Evolutionary conservation across 2,797 vertebrate genomes (phyloP).

Genomic region (Gobio occitaniae): DNA sequence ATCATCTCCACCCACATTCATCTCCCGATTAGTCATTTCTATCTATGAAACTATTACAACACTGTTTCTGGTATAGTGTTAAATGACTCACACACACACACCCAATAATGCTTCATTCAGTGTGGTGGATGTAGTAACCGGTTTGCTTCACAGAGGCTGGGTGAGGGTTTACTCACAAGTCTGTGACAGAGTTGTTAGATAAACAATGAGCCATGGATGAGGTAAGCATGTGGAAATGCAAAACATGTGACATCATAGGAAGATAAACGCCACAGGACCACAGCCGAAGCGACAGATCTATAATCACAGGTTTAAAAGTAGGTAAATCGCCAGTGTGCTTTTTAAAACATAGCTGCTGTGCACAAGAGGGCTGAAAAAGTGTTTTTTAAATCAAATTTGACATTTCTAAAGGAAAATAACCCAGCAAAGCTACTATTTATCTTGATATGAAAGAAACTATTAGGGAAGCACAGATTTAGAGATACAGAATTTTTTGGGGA

Average conservation of each 20-base stretch:
- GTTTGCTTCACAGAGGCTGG: constrained; percentile 1
- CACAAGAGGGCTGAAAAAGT: background rate
- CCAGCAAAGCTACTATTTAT: background rate
- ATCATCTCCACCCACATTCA: constrained; percentile 16
- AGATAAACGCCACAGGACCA: constrained; percentile 13
- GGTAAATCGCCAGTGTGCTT: background rate
- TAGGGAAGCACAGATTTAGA: background rate
- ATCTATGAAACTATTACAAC: constrained; percentile 31
- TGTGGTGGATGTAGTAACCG: constrained; percentile 10
- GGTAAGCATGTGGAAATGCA: constrained; percentile 44
- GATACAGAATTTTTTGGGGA: background rate
- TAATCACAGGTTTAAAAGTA: constrained; percentile 29
- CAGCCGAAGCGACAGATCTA: constrained; percentile 8
- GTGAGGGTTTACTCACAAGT: constrained; percentile 17
- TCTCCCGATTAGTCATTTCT: constrained; percentile 17
- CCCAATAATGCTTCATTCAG: constrained; percentile 38
- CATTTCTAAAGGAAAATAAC: background rate
- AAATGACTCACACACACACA: constrained; percentile 5
- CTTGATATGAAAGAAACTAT: background rate
- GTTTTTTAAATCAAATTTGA: background rate
- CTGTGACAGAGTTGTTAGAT: constrained; percentile 17
- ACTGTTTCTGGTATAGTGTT: constrained; percentile 10
- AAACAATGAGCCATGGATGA: constrained; percentile 34
- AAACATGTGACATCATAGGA: constrained; percentile 57
- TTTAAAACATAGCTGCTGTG: constrained; percentile 11